These are phyloP conservation scores for Ceratina australensis DNA, from an alignment of 1,140 invertebrate genomes.

Conservation along the genomic window DNA sequence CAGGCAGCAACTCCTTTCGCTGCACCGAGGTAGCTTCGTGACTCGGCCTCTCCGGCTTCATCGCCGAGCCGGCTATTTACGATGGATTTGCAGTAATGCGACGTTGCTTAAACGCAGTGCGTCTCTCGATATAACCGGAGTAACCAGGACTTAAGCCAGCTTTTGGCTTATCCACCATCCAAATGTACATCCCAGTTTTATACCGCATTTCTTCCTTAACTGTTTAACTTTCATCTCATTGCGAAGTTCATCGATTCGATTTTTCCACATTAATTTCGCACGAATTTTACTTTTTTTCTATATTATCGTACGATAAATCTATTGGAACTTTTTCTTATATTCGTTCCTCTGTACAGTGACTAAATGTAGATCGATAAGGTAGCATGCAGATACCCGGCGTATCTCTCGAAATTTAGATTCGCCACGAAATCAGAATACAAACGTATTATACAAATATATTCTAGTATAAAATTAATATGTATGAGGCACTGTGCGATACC, in stretches of 20 bases:
- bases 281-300: too few species aligned
- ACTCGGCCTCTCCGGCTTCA: neutral
- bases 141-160: neutral
- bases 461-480: conserved; percentile 42
- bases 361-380: too few species aligned
- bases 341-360: too few species aligned
- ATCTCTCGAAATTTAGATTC: conserved; percentile 9
- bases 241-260: conserved; percentile 1
- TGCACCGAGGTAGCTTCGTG: neutral
- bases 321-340: too few species aligned
- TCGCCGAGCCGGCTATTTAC: conserved; percentile 35
- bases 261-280: too few species aligned
- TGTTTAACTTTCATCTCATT: neutral
- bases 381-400: too few species aligned
- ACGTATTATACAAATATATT: neutral
- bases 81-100: conserved; percentile 37
- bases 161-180: neutral
- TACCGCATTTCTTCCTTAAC: conserved; percentile 16
- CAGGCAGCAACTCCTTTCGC: neutral
- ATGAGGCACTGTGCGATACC: neutral
- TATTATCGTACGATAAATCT: too few species aligned
- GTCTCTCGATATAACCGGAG: neutral
- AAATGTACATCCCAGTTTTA: conserved; percentile 7
- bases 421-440: conserved; percentile 7
- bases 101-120: conserved; percentile 24